These are phyloP conservation scores for Tetramorium alpestre DNA, from an alignment of 1,140 invertebrate species.

Conservation along the genomic window DNA sequence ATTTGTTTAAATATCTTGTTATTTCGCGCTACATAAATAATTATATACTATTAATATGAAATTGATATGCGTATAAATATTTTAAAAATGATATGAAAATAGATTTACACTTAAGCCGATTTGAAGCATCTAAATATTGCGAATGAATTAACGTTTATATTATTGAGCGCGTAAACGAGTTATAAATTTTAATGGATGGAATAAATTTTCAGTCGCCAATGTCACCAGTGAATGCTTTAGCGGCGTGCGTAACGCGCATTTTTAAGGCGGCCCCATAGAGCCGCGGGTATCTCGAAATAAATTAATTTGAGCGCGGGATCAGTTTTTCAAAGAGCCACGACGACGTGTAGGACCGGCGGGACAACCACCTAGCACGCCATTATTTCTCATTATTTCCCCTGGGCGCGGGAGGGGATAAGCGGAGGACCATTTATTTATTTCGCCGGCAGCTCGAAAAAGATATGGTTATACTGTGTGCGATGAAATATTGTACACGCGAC, in stretches of 20 bases:
- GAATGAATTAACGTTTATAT: not conserved
- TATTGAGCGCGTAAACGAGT: not conserved
- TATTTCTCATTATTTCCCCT: slow-evolving; percentile 60
- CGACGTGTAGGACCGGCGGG: slow-evolving; percentile 57
- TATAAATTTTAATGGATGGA: not conserved
- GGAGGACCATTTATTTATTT: slow-evolving; percentile 59
- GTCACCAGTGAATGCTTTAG: not conserved
- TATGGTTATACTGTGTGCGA: slow-evolving; percentile 37
- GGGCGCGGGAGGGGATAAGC: slow-evolving; percentile 54
- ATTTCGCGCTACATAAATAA: not conserved
- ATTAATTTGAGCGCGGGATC: slow-evolving; percentile 57
- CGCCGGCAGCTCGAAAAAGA: slow-evolving; percentile 51
- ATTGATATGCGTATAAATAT: not conserved
- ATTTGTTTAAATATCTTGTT: not conserved
- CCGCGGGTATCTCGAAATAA: slow-evolving; percentile 42
- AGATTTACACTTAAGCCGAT: not conserved
- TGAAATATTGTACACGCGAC: slow-evolving; percentile 53
- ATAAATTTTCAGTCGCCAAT: not conserved
- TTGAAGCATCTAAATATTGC: not conserved
- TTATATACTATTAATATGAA: not conserved
- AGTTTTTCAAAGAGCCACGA: slow-evolving; percentile 55
- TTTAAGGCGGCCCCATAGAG: slow-evolving; percentile 3
- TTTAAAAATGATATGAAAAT: not conserved
- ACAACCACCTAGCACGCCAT: slow-evolving; percentile 49
- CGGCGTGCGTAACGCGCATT: not conserved